Evolutionary conservation across 2,888 invertebrate species (phyloP).

Genomic region (Keiferia lycopersicella): DNA sequence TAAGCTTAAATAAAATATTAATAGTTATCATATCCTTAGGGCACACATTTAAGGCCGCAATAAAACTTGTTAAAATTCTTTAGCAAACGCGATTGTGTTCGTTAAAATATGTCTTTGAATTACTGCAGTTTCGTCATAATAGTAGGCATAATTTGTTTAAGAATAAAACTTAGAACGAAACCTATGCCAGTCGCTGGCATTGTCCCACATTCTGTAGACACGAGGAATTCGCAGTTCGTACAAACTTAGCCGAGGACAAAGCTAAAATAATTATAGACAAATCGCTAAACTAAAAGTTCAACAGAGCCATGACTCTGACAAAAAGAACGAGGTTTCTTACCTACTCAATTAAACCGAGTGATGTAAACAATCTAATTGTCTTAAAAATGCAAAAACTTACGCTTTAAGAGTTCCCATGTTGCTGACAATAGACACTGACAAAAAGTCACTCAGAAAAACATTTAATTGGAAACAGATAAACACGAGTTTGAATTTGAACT

Average conservation of each 20-base stretch:
- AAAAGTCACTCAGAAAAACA: constrained; percentile 59
- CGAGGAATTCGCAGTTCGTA: constrained; percentile 52
- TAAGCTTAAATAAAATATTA: too few species aligned
- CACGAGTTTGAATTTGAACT: constrained; percentile 35
- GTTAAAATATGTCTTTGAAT: constrained; percentile 12
- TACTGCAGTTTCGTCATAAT: constrained; percentile 1
- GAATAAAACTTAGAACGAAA: constrained; percentile 35
- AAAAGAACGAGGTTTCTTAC: constrained; percentile 22
- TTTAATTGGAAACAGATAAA: constrained; percentile 50
- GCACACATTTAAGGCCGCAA: neutral
- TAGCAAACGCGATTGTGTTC: constrained; percentile 1
- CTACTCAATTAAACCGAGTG: constrained; percentile 20
- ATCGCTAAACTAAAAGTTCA: constrained; percentile 12
- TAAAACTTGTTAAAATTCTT: constrained; percentile 7
- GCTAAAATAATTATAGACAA: constrained; percentile 23
- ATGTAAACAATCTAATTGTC: constrained; percentile 25
- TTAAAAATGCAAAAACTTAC: constrained; percentile 51
- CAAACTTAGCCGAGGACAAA: constrained; percentile 34
- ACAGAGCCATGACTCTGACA: neutral
- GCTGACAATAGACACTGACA: constrained; percentile 50
- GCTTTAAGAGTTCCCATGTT: constrained; percentile 67
- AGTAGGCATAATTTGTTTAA: constrained; percentile 20
- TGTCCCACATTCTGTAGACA: constrained; percentile 62
- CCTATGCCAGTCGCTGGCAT: constrained; percentile 53
- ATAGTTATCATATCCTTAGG: too few species aligned